phyloP scores from a whole-genome alignment of 1,140 invertebrate species.

The Phocides pigmalion region DNA sequence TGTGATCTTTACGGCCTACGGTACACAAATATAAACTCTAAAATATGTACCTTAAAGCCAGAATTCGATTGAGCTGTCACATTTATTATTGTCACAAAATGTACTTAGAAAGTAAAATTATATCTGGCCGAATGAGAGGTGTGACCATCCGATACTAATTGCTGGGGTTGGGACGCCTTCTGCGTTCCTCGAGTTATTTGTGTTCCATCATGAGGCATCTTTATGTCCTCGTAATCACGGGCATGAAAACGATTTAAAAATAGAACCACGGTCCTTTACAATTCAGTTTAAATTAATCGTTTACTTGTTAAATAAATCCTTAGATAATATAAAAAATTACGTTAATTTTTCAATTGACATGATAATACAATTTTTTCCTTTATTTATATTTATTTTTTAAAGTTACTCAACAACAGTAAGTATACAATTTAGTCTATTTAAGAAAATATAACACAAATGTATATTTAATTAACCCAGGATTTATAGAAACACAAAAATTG shows the following conservation, averaged over 20 bases:
- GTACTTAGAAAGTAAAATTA: constrained; percentile 82
- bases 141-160: constrained; percentile 81
- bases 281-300: constrained; percentile 7
- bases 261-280: constrained; percentile 36
- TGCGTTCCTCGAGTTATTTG: constrained; percentile 60
- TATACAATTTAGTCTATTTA: too few relatives aligned
- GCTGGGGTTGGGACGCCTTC: constrained; percentile 63
- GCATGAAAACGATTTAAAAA: constrained; percentile 63
- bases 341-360: too few relatives aligned
- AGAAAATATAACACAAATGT: too few relatives aligned
- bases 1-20: constrained; percentile 58
- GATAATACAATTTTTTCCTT: too few relatives aligned
- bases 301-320: not conserved
- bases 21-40: constrained; percentile 48
- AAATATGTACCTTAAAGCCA: constrained; percentile 39
- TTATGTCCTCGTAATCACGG: constrained; percentile 53
- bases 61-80: constrained; percentile 35
- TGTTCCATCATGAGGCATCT: constrained; percentile 62
- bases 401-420: too few relatives aligned
- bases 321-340: too few relatives aligned
- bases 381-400: too few relatives aligned
- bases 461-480: too few relatives aligned
- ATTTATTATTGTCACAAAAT: constrained; percentile 76
- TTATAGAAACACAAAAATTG: too few relatives aligned
- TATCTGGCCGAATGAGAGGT: constrained; percentile 72